Percentiles rank a stretch among this genome's conserved stretches.
Evolutionary conservation across 2,888 invertebrate genomes (phyloP).

Genomic region (Coecobrya sp.): DNA sequence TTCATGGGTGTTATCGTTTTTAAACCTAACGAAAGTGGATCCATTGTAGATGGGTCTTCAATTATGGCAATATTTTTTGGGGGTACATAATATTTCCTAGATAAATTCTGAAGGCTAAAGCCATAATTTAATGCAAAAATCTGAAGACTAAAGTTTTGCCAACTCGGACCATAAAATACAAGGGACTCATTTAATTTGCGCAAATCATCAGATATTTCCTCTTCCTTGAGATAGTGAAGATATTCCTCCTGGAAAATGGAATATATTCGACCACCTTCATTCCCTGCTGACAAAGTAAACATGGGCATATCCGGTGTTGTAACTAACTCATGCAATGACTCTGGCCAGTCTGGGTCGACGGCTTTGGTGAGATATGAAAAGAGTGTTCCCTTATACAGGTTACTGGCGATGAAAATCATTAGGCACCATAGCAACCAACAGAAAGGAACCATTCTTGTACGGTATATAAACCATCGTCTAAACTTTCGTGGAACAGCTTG

Average conservation of each 20-base stretch:
- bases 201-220: neutral
- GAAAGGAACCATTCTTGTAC: neutral
- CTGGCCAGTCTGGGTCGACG: neutral
- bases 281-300: neutral
- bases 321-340: neutral
- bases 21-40: neutral
- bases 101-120: neutral
- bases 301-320: neutral
- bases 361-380: slow-evolving; percentile 2
- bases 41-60: neutral
- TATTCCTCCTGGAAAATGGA: slow-evolving; percentile 4
- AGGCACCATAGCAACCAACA: slow-evolving; percentile 10
- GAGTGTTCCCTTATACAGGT: neutral
- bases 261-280: neutral
- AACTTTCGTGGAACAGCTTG: neutral
- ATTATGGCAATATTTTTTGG: neutral
- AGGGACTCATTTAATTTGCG: neutral
- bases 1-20: neutral
- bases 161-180: neutral
- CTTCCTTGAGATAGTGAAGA: neutral
- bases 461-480: neutral
- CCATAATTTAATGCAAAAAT: neutral
- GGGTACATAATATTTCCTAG: neutral
- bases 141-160: neutral
- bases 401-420: neutral